Evolutionary conservation across 2,113 vertebrate species (phyloP).

Genomic region (Perccottus glenii): DNA sequence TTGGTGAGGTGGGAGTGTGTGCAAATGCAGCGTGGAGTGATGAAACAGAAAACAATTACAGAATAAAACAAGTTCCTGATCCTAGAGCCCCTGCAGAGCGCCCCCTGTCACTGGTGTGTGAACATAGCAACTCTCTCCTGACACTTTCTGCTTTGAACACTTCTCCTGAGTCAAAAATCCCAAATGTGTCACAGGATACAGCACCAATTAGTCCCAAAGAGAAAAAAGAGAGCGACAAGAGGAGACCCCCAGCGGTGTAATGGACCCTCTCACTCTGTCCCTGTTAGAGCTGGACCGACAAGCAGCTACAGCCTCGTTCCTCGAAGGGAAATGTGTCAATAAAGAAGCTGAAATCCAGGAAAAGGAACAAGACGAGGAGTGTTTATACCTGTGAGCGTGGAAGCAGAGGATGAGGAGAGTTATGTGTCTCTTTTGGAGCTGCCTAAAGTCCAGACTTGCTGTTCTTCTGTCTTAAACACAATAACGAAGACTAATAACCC

Average conservation of each 20-base stretch:
- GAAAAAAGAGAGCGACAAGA: background rate
- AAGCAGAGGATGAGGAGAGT: slow-evolving; percentile 2
- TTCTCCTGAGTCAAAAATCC: slow-evolving; percentile 20
- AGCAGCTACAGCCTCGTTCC: slow-evolving; percentile 21
- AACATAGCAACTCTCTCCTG: slow-evolving; percentile 23
- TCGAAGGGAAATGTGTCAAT: slow-evolving; percentile 13
- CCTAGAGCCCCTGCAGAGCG: slow-evolving; percentile 71
- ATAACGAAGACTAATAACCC: no score
- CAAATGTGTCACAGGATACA: slow-evolving; percentile 29
- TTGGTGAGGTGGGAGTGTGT: slow-evolving; percentile 14
- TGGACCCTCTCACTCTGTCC: slow-evolving; percentile 66
- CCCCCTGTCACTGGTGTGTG: slow-evolving; percentile 73
- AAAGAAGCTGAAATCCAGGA: background rate
- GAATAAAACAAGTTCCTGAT: slow-evolving; percentile 7
- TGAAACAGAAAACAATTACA: slow-evolving; percentile 46
- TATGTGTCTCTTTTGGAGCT: slow-evolving; percentile 15
- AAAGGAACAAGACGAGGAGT: background rate
- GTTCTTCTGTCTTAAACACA: no score
- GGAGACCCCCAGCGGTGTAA: slow-evolving; percentile 46
- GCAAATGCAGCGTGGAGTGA: slow-evolving; percentile 56
- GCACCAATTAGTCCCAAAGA: slow-evolving; percentile 4
- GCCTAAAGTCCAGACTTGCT: background rate
- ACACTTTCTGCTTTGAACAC: slow-evolving; percentile 34
- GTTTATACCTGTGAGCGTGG: background rate
- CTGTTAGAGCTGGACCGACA: slow-evolving; percentile 57